phyloP scores from a whole-genome alignment of 2,888 invertebrate genomes.

The Drosophila infuscata region DNA sequence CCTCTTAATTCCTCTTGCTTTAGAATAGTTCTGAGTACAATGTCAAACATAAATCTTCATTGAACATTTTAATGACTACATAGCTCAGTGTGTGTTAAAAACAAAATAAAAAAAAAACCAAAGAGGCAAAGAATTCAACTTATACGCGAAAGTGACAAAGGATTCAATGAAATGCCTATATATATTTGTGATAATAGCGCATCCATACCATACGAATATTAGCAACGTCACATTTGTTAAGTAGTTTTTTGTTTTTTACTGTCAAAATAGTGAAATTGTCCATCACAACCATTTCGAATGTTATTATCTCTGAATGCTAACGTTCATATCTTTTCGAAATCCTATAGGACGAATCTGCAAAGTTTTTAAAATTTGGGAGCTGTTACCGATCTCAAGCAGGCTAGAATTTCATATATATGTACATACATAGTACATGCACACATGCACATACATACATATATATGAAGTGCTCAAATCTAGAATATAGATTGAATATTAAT shows the following conservation, averaged over 20 bases:
- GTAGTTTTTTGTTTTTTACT: background rate
- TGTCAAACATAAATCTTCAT: background rate
- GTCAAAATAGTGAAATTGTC: background rate
- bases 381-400: background rate
- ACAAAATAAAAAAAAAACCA: background rate
- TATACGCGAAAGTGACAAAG: background rate
- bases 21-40: background rate
- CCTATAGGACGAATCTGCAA: background rate
- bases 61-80: background rate
- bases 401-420: background rate
- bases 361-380: background rate
- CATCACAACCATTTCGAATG: background rate
- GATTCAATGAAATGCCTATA: background rate
- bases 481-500: slow-evolving; percentile 1
- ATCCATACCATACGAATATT: background rate
- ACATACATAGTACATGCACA: slow-evolving; percentile 1
- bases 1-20: background rate
- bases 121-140: background rate
- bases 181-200: background rate
- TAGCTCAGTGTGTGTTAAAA: background rate
- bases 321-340: background rate
- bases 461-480: slow-evolving; percentile 8
- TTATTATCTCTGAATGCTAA: background rate
- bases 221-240: too few species aligned
- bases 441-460: slow-evolving; percentile 1